Percentiles rank a stretch among this genome's conserved stretches.
These are phyloP conservation scores for Gonatopus flavifemur DNA, from an alignment of 1,140 invertebrate species.

Conservation along the genomic window DNA sequence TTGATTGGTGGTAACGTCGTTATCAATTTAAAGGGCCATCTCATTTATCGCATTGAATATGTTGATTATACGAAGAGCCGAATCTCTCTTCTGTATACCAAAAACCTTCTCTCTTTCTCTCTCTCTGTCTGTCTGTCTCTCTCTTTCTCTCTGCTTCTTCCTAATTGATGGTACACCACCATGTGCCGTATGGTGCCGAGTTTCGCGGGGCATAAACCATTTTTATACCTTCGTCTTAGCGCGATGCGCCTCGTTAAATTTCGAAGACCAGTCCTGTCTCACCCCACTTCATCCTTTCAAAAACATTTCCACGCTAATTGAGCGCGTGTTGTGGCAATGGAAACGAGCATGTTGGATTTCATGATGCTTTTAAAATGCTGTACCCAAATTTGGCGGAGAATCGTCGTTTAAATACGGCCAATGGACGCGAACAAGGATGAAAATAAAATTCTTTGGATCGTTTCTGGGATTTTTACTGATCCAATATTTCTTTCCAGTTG, in stretches of 20 bases:
- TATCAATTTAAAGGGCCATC: constrained; percentile 24
- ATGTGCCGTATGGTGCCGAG: constrained; percentile 34
- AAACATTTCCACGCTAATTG: constrained; percentile 33
- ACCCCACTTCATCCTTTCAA: too few relatives aligned
- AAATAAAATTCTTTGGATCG: too few relatives aligned
- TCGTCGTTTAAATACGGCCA: too few relatives aligned
- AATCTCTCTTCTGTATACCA: too few relatives aligned
- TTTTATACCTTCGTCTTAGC: constrained; percentile 34
- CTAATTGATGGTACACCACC: constrained; percentile 44
- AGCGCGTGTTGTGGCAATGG: too few relatives aligned
- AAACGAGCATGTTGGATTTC: too few relatives aligned
- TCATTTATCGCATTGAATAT: constrained; percentile 32
- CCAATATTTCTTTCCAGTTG: too few relatives aligned
- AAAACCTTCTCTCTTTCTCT: not conserved
- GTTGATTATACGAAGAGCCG: constrained; percentile 27
- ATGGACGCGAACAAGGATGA: too few relatives aligned
- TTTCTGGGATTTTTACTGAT: too few relatives aligned
- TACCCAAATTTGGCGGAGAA: too few relatives aligned
- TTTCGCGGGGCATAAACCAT: constrained; percentile 46
- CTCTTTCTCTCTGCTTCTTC: constrained; percentile 10
- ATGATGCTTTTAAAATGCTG: too few relatives aligned
- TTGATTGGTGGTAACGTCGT: constrained; percentile 26
- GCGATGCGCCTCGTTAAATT: constrained; percentile 42
- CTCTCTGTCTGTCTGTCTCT: not conserved
- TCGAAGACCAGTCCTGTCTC: too few relatives aligned